phyloP scores from a whole-genome alignment of 2,888 invertebrate genomes.

The Parelbella ahira region DNA sequence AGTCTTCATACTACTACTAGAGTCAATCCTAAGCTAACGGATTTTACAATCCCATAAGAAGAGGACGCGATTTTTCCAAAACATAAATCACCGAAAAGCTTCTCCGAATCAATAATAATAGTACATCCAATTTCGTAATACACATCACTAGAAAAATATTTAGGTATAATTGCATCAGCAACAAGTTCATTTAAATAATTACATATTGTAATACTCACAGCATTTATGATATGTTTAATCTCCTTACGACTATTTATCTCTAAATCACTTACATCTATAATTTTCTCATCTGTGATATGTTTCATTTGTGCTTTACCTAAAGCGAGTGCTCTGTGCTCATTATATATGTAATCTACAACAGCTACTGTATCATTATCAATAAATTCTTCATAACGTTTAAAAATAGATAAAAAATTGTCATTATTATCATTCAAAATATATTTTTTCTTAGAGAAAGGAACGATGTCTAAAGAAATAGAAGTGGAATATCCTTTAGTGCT shows the following conservation, averaged over 20 bases:
- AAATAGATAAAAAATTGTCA: slow-evolving; percentile 68
- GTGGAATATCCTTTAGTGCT: slow-evolving; percentile 32
- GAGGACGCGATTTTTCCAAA: slow-evolving; percentile 77
- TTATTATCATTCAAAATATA: slow-evolving; percentile 53
- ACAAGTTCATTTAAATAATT: slow-evolving; percentile 73
- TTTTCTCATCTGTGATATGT: slow-evolving; percentile 49
- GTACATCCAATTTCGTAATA: slow-evolving; percentile 71
- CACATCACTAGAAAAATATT: slow-evolving; percentile 80
- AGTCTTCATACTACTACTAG: slow-evolving; percentile 79
- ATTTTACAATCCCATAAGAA: slow-evolving; percentile 76
- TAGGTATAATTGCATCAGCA: slow-evolving; percentile 74
- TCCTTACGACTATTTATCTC: slow-evolving; percentile 63
- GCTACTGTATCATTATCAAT: slow-evolving; percentile 51
- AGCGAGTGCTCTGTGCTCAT: slow-evolving; percentile 69
- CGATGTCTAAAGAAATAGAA: slow-evolving; percentile 42
- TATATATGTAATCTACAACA: slow-evolving; percentile 53
- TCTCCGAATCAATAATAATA: slow-evolving; percentile 55
- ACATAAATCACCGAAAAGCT: slow-evolving; percentile 71
- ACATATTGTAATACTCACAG: slow-evolving; percentile 80
- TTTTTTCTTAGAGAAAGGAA: slow-evolving; percentile 54
- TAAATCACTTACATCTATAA: slow-evolving; percentile 60
- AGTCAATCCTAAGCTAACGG: slow-evolving; percentile 77
- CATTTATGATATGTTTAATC: slow-evolving; percentile 77
- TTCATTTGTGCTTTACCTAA: slow-evolving; percentile 63
- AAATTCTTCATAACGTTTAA: slow-evolving; percentile 67